Evolutionary conservation across 2,797 vertebrate species (phyloP).

Genomic region (Periparus ater): DNA sequence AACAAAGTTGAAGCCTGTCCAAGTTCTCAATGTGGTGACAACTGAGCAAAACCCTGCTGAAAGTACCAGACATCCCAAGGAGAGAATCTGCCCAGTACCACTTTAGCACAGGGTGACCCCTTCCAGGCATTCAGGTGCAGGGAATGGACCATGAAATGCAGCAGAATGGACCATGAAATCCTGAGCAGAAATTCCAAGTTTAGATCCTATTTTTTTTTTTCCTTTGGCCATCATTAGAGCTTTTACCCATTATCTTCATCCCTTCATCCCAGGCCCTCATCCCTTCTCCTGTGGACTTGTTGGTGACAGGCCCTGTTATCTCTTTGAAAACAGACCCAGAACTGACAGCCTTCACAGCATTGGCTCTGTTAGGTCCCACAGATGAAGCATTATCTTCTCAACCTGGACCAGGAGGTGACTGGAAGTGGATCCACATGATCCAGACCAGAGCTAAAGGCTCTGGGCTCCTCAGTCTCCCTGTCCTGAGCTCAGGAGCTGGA

Average conservation of each 20-base stretch:
- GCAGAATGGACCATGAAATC: not conserved
- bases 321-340: not conserved
- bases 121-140: not conserved
- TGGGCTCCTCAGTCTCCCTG: not conserved
- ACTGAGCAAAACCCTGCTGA: not conserved
- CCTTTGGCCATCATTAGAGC: not conserved
- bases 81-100: not conserved
- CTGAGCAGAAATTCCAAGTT: not conserved
- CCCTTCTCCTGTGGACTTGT: not conserved
- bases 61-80: not conserved
- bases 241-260: not conserved
- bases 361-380: not conserved
- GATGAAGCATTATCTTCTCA: not conserved
- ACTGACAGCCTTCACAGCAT: not conserved
- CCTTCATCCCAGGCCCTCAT: not conserved
- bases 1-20: not conserved
- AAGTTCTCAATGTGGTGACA: not conserved
- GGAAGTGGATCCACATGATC: rapidly evolving
- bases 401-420: not conserved
- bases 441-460: not conserved
- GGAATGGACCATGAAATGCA: not conserved
- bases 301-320: not conserved
- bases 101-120: not conserved
- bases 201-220: not conserved
- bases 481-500: not conserved